Evolutionary conservation across 2,888 invertebrate genomes (phyloP).

Genomic region (Acanthosoma haemorrhoidale): DNA sequence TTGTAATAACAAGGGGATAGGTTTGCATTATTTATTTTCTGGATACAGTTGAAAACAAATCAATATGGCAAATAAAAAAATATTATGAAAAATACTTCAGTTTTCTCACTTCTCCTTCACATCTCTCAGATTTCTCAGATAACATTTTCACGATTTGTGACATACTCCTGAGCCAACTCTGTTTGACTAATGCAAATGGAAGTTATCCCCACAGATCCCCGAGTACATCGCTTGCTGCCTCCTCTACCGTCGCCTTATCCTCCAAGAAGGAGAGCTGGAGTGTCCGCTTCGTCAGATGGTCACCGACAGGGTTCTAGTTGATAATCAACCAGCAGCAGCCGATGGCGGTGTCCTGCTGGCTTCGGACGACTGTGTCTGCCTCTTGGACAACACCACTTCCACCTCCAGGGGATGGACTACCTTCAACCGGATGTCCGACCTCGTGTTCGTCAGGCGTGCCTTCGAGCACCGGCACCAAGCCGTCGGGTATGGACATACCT

Average conservation of each 20-base stretch:
- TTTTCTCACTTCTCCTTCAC: too few relatives aligned
- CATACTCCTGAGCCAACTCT: too few relatives aligned
- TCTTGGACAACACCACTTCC: conserved; percentile 33
- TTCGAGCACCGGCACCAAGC: conserved; percentile 33
- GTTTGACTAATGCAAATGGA: too few relatives aligned
- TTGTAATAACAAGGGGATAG: too few relatives aligned
- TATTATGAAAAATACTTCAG: too few relatives aligned
- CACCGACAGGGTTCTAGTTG: conserved; percentile 86
- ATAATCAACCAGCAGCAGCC: conserved; percentile 42
- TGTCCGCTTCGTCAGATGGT: conserved; percentile 89
- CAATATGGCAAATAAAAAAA: too few relatives aligned
- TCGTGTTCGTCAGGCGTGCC: conserved; percentile 36
- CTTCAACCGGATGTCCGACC: conserved; percentile 34
- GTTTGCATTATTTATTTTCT: too few relatives aligned
- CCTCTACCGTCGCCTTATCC: conserved; percentile 73
- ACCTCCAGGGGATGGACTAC: conserved; percentile 30
- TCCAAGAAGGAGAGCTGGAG: conserved; percentile 68
- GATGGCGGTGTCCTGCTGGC: conserved; percentile 26
- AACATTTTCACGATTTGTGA: too few relatives aligned
- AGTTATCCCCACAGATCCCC: not conserved
- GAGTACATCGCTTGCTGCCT: conserved; percentile 89
- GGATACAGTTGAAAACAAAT: too few relatives aligned
- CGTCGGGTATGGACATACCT: conserved; percentile 32
- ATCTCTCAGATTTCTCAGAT: too few relatives aligned
- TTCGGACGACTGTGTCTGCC: conserved; percentile 24